Evolutionary conservation across 2,113 vertebrate genomes (phyloP).

Genomic region (Takifugu bimaculatus): DNA sequence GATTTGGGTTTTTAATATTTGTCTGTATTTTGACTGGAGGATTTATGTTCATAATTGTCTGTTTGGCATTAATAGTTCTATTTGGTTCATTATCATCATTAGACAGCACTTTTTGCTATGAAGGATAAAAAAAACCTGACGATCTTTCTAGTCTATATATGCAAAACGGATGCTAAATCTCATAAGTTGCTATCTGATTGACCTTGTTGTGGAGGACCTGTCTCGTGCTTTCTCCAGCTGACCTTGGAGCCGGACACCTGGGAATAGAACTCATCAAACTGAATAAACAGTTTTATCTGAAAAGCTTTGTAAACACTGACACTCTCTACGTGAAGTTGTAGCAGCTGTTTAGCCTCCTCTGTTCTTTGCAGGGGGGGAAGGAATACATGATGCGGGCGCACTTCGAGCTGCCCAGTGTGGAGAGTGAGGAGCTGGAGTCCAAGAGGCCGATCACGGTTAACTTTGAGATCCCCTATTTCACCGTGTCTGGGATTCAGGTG

Average conservation of each 20-base stretch:
- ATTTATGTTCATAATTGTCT: too few species aligned
- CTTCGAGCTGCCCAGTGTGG: conserved; percentile 79
- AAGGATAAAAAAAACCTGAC: conserved; percentile 39
- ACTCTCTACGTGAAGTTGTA: background rate
- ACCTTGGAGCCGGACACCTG: conserved; percentile 6
- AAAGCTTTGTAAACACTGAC: background rate
- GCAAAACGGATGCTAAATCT: background rate
- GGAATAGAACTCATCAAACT: conserved; percentile 1
- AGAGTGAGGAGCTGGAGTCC: conserved; percentile 69
- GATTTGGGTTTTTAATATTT: too few species aligned
- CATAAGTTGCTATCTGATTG: conserved; percentile 1
- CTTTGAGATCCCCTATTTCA: conserved; percentile 83
- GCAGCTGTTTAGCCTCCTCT: conserved; percentile 7
- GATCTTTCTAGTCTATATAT: conserved; percentile 8
- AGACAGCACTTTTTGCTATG: background rate
- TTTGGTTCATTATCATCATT: background rate
- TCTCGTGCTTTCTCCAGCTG: conserved; percentile 2
- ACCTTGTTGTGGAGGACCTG: conserved; percentile 8
- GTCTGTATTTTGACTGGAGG: too few species aligned
- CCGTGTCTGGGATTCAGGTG: conserved; percentile 81
- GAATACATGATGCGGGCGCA: conserved; percentile 81
- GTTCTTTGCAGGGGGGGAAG: conserved; percentile 72
- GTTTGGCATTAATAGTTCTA: too few species aligned
- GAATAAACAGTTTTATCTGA: background rate
- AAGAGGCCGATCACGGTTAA: conserved; percentile 78